Conservation (phyloP, 2,113 vertebrate species). For the Montifringilla adamsi region DNA sequence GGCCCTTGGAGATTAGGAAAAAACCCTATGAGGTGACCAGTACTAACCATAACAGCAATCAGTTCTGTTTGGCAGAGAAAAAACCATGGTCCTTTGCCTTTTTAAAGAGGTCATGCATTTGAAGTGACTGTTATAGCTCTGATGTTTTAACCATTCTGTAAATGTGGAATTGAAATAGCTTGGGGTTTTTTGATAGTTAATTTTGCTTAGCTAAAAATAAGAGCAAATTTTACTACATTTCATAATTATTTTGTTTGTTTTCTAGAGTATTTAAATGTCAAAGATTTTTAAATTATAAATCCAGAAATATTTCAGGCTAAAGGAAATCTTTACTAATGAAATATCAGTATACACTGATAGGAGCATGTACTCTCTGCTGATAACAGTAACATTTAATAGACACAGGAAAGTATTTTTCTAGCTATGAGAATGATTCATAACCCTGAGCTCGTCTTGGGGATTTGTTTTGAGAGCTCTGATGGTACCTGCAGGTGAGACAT, state of each 20-base stretch:
- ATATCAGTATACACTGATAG: background rate
- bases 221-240: background rate
- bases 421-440: background rate
- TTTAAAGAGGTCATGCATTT: background rate
- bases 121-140: background rate
- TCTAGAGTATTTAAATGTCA: background rate
- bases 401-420: background rate
- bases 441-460: background rate
- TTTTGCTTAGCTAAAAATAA: background rate
- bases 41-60: background rate
- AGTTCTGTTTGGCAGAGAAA: background rate
- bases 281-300: background rate
- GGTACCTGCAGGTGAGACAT: background rate
- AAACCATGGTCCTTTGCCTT: background rate
- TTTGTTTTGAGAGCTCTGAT: background rate
- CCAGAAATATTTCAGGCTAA: background rate
- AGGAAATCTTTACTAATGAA: background rate
- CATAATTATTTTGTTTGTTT: background rate
- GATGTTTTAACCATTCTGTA: background rate
- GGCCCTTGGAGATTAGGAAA: background rate
- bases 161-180: background rate
- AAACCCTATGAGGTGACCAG: background rate
- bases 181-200: accelerated
- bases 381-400: background rate
- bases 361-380: background rate